These are phyloP conservation scores for Scaeva pyrastri DNA, from an alignment of 2,888 invertebrate species.

Conservation along the genomic window DNA sequence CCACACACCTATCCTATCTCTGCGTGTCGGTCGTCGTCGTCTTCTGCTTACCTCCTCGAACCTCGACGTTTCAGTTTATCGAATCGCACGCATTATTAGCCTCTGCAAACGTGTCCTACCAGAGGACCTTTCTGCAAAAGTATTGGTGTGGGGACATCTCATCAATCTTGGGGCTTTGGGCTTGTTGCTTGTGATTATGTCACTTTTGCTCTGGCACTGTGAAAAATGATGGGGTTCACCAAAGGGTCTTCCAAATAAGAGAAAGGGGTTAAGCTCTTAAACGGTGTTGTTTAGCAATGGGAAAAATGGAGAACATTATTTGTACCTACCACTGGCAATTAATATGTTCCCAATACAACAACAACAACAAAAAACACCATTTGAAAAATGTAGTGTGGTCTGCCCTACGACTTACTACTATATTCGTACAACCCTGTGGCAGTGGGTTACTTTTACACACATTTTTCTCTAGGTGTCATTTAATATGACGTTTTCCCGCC, in stretches of 20 bases:
- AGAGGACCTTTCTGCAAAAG: conserved; percentile 29
- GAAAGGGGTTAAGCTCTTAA: neutral
- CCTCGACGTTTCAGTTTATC: conserved; percentile 43
- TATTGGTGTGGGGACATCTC: conserved; percentile 30
- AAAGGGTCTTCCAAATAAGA: neutral
- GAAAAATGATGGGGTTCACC: conserved; percentile 35
- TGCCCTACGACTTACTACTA: too few relatives aligned
- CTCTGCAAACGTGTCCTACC: conserved; percentile 43
- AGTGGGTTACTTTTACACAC: neutral
- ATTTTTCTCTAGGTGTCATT: neutral
- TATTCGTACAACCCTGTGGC: neutral
- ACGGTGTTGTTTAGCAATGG: neutral
- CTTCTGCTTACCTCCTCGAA: neutral
- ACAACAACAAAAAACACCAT: neutral
- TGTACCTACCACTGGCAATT: conserved; percentile 6
- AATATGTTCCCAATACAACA: conserved; percentile 7
- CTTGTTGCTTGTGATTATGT: conserved; percentile 36
- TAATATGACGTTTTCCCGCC: conserved; percentile 2
- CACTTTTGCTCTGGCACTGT: conserved; percentile 3
- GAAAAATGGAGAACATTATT: conserved; percentile 13
- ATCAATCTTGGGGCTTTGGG: conserved; percentile 51
- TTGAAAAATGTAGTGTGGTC: neutral
- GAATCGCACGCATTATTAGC: conserved; percentile 60
- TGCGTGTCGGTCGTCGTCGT: too few relatives aligned
- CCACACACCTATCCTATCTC: conserved; percentile 8